Percentiles rank a stretch among this genome's conserved stretches.
Conservation (phyloP, 1,140 invertebrate species). For the Eueides isabella region DNA sequence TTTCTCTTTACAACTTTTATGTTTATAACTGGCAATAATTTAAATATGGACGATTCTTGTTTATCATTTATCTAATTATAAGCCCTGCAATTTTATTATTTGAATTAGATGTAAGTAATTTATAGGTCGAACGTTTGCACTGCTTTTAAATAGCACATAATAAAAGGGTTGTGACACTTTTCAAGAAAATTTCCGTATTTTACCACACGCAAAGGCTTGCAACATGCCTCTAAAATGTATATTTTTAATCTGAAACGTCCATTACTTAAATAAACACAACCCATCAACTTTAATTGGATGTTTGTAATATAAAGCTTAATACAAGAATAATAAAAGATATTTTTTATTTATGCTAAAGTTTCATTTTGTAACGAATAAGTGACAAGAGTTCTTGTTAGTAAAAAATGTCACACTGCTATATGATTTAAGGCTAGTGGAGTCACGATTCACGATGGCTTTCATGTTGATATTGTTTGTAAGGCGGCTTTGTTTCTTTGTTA, state of each 20-base stretch:
- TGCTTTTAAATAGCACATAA: constrained; percentile 22
- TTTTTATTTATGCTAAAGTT: constrained; percentile 32
- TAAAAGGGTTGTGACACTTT: constrained; percentile 27
- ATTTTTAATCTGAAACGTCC: constrained; percentile 40
- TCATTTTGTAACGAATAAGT: constrained; percentile 24
- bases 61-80: too few relatives aligned
- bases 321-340: constrained; percentile 30
- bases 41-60: too few relatives aligned
- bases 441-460: constrained; percentile 17
- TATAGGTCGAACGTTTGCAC: constrained; percentile 20
- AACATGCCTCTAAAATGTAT: constrained; percentile 35
- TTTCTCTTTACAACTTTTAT: too few relatives aligned
- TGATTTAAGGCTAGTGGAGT: constrained; percentile 36
- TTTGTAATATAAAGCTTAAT: constrained; percentile 31
- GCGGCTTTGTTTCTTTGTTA: constrained; percentile 34
- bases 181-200: constrained; percentile 28
- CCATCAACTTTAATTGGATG: constrained; percentile 35
- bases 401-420: constrained; percentile 37
- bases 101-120: too few relatives aligned
- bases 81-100: too few relatives aligned
- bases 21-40: too few relatives aligned
- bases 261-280: constrained; percentile 36
- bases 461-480: constrained; percentile 31
- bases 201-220: constrained; percentile 25
- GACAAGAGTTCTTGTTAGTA: constrained; percentile 36